These are phyloP conservation scores for Lophius piscatorius DNA, from an alignment of 2,113 vertebrate genomes.

Conservation along the genomic window DNA sequence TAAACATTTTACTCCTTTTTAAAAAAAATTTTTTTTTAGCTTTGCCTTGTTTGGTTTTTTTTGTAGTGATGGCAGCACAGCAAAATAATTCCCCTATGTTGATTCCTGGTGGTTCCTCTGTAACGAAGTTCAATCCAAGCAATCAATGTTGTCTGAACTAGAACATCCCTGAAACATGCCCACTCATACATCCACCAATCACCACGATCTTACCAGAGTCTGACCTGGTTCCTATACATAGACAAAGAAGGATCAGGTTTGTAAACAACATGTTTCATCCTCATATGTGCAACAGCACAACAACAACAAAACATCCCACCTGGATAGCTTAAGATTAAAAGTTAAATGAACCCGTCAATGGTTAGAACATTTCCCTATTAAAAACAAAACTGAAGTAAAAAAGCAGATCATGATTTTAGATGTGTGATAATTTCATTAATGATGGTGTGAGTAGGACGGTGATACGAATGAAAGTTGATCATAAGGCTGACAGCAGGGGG, in stretches of 20 bases:
- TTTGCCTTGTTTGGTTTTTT: neutral
- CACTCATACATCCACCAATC: constrained; percentile 39
- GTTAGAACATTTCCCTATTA: constrained; percentile 1
- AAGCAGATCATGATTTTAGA: constrained; percentile 28
- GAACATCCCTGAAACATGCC: constrained; percentile 43
- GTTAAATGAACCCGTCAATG: constrained; percentile 9
- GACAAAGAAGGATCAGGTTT: constrained; percentile 72
- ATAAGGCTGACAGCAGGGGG: constrained; percentile 56
- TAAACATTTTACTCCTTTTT: too few species aligned
- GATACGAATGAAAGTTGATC: constrained; percentile 14
- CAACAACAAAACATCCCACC: constrained; percentile 2
- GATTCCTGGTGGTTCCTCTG: constrained; percentile 7
- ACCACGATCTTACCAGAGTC: constrained; percentile 88
- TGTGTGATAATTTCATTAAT: constrained; percentile 26
- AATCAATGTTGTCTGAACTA: constrained; percentile 14
- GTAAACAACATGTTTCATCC: constrained; percentile 46
- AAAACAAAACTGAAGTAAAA: constrained; percentile 23
- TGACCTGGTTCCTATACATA: constrained; percentile 88
- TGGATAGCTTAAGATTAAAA: neutral
- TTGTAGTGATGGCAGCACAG: neutral
- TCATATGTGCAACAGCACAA: neutral
- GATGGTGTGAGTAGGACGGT: constrained; percentile 15
- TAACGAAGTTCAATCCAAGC: neutral
- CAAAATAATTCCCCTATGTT: neutral
- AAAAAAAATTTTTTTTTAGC: neutral